Percentiles rank a stretch among this genome's conserved stretches.
These are phyloP conservation scores for Pristiophorus japonicus DNA, from an alignment of 2,113 vertebrate genomes.

Conservation along the genomic window DNA sequence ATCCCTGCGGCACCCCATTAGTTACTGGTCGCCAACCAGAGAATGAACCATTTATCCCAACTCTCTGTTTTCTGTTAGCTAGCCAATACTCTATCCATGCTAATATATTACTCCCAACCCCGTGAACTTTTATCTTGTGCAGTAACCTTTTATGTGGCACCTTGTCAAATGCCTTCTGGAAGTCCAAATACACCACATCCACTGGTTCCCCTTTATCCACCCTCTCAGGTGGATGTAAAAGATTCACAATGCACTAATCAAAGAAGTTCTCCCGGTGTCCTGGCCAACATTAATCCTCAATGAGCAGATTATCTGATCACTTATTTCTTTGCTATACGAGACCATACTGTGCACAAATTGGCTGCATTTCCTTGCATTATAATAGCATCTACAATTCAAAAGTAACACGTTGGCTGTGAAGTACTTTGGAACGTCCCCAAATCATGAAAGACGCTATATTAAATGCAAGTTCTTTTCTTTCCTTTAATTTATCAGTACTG, in stretches of 20 bases:
- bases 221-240: not conserved
- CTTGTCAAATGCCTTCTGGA: too few species aligned
- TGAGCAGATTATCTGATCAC: not conserved
- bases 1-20: too few species aligned
- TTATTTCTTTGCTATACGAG: not conserved
- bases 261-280: too few species aligned
- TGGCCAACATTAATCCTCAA: not conserved
- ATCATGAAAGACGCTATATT: not conserved
- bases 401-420: not conserved
- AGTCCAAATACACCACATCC: too few species aligned
- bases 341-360: not conserved
- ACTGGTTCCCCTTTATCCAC: too few species aligned
- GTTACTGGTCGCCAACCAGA: too few species aligned
- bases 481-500: not conserved
- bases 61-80: too few species aligned
- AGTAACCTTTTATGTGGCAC: too few species aligned
- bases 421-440: not conserved
- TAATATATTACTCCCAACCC: too few species aligned
- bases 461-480: not conserved
- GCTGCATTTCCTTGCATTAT: not conserved
- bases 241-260: not conserved
- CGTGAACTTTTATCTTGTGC: too few species aligned
- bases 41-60: too few species aligned
- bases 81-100: too few species aligned
- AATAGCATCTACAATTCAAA: not conserved